Base-by-base conservation (phyloP, 2,797 vertebrate species). In the Craterocephalus amniculus region DNA sequence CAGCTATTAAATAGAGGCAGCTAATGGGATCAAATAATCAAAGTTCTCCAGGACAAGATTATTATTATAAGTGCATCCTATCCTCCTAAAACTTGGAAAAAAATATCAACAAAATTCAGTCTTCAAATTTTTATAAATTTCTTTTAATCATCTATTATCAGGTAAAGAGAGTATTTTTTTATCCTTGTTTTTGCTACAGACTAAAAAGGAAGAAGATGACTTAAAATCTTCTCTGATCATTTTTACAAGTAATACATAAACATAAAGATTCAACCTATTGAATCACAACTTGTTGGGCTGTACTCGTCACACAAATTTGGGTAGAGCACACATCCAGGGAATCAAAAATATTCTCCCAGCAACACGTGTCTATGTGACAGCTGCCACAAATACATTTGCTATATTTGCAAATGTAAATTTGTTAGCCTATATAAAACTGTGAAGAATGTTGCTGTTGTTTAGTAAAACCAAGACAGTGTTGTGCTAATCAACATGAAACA, bases 1-100 rank as follows among this genome's bases (percentile, higher is more conserved):
- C 32, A 31, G 65, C 58, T 52, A 63, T 58, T 71, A 31, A 78
- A 72, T 20, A 12, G 58, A 72, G 38, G 72, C 48, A 85, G 36
- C 48, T 59, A 58, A 67, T 26, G 49, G 24, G 65, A 68, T 69
- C 13, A 52, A 56, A 54, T 45, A 34, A n/a, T 58, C 0, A 43
- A 63, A 62, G 65, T 3, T 69, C 11, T 58, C 38, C 12, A 56
- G 52, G 1, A 52, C 48, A 57, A 35, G 10, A 4, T n/a, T 36
- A 9, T 29, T 0, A 67, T 40, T 60, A 11, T 51, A 8, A 27
- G 10, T 31, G 29, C 20, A 52, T 52, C 55, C 24, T 14, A 2
- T 32, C 22, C 32, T 29, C 51, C 55, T 0, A 52, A 22, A 32
- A 58, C 61, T 1, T 52, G 8, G 20, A 55, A 4, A 35, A 34